A percentile compares a stretch with the other conserved stretches of the same genome.
Conservation (phyloP, 2,113 vertebrate species). For the Pithys albifrons region DNA sequence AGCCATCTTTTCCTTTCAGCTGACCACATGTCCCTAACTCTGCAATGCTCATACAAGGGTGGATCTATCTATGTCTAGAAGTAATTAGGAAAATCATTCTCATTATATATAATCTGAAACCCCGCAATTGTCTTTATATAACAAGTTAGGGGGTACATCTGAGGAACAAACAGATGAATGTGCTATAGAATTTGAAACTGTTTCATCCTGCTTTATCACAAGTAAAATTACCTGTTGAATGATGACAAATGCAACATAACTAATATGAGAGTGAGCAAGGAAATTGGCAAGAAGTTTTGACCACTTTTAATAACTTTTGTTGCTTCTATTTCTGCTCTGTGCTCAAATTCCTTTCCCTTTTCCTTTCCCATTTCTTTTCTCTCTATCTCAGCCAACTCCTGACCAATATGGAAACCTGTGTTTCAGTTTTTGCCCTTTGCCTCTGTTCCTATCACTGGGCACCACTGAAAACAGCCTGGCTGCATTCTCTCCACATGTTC, state of each 20-base stretch:
- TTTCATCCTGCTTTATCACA: neutral
- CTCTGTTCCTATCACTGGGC: neutral
- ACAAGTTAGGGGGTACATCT: accelerated
- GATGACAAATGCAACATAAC: neutral
- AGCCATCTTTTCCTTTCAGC: neutral
- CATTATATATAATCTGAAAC: neutral
- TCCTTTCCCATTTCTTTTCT: neutral
- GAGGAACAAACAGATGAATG: neutral
- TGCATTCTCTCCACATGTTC: too few relatives aligned
- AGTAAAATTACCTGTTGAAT: neutral
- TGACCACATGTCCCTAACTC: neutral
- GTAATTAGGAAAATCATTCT: neutral
- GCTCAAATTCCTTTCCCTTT: too few relatives aligned
- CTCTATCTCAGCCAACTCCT: too few relatives aligned
- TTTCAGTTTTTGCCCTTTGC: neutral
- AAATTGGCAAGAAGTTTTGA: too few relatives aligned
- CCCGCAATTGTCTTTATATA: neutral
- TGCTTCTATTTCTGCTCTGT: too few relatives aligned
- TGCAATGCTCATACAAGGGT: neutral
- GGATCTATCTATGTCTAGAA: neutral
- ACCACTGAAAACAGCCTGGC: too few relatives aligned
- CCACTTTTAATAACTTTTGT: too few relatives aligned
- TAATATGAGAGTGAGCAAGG: neutral
- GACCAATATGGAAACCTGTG: neutral
- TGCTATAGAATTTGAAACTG: neutral